phyloP scores from a whole-genome alignment of 2,888 invertebrate species.

The Agrilus mali region DNA sequence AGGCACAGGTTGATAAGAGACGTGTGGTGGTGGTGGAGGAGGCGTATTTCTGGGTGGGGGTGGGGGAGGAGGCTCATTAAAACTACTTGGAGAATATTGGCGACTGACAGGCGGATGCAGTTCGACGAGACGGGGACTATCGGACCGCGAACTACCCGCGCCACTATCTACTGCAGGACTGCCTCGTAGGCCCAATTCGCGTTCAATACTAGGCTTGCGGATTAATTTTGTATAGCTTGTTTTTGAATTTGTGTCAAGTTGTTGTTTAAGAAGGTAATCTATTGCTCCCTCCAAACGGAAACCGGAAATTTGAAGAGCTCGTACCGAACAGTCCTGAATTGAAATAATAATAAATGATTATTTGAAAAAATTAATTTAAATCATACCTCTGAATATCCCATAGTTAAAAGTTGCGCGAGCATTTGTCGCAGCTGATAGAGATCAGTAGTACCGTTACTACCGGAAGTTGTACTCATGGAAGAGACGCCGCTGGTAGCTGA shows the following conservation, averaged over 20 bases:
- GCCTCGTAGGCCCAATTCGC: slow-evolving; percentile 63
- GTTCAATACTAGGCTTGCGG: slow-evolving; percentile 78
- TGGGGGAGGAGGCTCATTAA: slow-evolving; percentile 39
- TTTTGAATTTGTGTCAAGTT: slow-evolving; percentile 41
- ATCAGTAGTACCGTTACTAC: slow-evolving; percentile 44
- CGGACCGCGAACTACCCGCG: slow-evolving; percentile 79
- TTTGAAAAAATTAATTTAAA: neutral
- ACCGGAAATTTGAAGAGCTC: slow-evolving; percentile 56
- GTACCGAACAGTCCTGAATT: slow-evolving; percentile 51
- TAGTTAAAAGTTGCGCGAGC: slow-evolving; percentile 50
- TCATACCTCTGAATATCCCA: slow-evolving; percentile 65
- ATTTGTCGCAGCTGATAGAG: slow-evolving; percentile 51
- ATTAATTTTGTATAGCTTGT: slow-evolving; percentile 52
- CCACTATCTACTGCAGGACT: slow-evolving; percentile 82
- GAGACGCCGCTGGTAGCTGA: slow-evolving; percentile 49
- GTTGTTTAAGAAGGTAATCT: slow-evolving; percentile 53
- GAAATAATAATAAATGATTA: slow-evolving; percentile 6
- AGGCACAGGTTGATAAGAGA: slow-evolving; percentile 44
- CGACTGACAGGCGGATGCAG: slow-evolving; percentile 52
- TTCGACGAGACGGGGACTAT: slow-evolving; percentile 67
- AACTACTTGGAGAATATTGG: slow-evolving; percentile 56
- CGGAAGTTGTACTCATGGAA: slow-evolving; percentile 43
- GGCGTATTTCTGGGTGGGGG: slow-evolving; percentile 47
- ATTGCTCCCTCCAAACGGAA: slow-evolving; percentile 59
- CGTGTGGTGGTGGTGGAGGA: slow-evolving; percentile 50